A percentile compares a stretch with the other conserved stretches of the same genome.
phyloP scores from a whole-genome alignment of 2,888 invertebrate genomes.

The Aleiodes alternator region DNA sequence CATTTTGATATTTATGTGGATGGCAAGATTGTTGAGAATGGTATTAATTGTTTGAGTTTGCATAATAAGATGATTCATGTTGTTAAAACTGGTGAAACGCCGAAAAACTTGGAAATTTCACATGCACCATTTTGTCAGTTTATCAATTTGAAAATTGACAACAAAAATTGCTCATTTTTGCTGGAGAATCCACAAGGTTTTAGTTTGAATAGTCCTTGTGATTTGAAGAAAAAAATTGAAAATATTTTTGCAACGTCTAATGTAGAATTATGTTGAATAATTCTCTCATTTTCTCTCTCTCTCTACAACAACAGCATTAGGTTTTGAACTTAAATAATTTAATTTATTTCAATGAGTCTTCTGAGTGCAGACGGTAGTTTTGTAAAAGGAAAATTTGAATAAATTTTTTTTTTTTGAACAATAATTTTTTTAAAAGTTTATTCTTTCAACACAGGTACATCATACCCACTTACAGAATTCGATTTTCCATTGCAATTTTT shows the following conservation, averaged over 20 bases:
- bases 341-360: slow-evolving; percentile 5
- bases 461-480: slow-evolving; percentile 23
- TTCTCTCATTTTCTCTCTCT: neutral
- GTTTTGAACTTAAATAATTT: neutral
- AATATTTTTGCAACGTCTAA: neutral
- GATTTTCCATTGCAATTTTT: neutral
- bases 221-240: slow-evolving; percentile 28
- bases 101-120: slow-evolving; percentile 5
- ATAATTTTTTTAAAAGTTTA: slow-evolving; percentile 23
- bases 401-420: slow-evolving; percentile 12
- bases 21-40: slow-evolving; percentile 64
- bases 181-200: slow-evolving; percentile 82
- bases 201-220: slow-evolving; percentile 45
- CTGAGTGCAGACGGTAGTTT: neutral
- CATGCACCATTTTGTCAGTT: slow-evolving; percentile 79
- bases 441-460: slow-evolving; percentile 25
- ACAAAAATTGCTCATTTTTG: slow-evolving; percentile 78
- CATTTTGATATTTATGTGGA: slow-evolving; percentile 78
- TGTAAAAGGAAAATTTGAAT: slow-evolving; percentile 24
- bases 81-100: slow-evolving; percentile 64
- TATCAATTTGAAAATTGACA: slow-evolving; percentile 79
- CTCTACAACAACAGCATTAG: neutral
- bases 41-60: slow-evolving; percentile 58
- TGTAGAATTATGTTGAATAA: neutral
- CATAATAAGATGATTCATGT: slow-evolving; percentile 64